Evolutionary conservation across 2,888 invertebrate genomes (phyloP).

Genomic region (Liopterus haemorrhoidalis): DNA sequence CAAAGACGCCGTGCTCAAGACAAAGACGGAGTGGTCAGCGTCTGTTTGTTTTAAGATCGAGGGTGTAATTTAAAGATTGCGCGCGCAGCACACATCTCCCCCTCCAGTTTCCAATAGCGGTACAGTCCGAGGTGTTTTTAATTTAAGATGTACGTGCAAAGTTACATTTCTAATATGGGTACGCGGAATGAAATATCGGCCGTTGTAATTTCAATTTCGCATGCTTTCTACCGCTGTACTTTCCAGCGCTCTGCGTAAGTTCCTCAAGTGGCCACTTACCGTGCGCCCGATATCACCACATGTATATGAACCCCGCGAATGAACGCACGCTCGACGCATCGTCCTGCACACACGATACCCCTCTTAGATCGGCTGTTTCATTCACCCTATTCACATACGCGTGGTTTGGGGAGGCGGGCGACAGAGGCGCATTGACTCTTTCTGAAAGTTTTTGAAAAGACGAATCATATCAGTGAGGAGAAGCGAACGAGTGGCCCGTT

Average conservation of each 20-base stretch:
- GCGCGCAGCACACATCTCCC: conserved; percentile 32
- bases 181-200: conserved; percentile 33
- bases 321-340: conserved; percentile 17
- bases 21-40: conserved; percentile 37
- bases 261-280: conserved; percentile 19
- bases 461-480: conserved; percentile 35
- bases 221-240: too few species aligned
- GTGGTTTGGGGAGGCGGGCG: conserved; percentile 4
- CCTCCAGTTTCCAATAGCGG: conserved; percentile 33
- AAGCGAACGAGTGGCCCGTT: conserved; percentile 19
- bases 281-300: conserved; percentile 16
- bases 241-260: too few species aligned
- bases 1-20: conserved; percentile 18
- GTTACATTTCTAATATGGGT: conserved; percentile 33
- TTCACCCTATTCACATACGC: too few species aligned
- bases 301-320: conserved; percentile 21
- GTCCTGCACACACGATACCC: conserved; percentile 25
- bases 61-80: conserved; percentile 40
- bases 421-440: conserved; percentile 23
- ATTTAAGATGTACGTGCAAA: conserved; percentile 38
- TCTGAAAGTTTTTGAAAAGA: conserved; percentile 31
- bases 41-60: conserved; percentile 41
- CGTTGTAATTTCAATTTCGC: conserved; percentile 31
- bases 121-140: conserved; percentile 39
- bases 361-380: conserved; percentile 24